Conservation (phyloP, 2,113 vertebrate genomes). For the Gymnocephalus cernua region DNA sequence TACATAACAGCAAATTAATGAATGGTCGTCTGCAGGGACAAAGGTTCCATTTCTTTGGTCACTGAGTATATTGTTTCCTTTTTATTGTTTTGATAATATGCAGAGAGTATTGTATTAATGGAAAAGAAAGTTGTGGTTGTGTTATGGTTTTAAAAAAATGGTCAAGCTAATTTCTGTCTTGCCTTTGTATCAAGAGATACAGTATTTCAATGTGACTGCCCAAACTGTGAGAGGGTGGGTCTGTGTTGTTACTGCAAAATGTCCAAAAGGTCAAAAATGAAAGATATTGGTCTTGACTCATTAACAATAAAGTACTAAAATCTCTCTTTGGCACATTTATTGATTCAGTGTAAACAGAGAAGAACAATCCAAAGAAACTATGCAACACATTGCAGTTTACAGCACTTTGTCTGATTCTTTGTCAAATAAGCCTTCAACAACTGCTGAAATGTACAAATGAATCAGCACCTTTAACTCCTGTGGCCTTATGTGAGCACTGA, state of each 20-base stretch:
- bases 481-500: neutral
- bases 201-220: conserved; percentile 49
- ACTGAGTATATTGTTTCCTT: conserved; percentile 1
- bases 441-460: neutral
- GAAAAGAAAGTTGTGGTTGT: neutral
- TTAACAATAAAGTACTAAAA: conserved; percentile 30
- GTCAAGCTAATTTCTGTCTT: conserved; percentile 45
- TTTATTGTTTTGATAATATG: neutral
- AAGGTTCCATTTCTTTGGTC: conserved; percentile 14
- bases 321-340: neutral
- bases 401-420: neutral
- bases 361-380: neutral
- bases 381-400: neutral
- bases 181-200: conserved; percentile 47
- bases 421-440: neutral
- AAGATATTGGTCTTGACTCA: conserved; percentile 40
- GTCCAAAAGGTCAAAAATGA: conserved; percentile 51
- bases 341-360: neutral
- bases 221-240: conserved; percentile 28
- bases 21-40: neutral
- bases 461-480: neutral
- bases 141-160: conserved; percentile 22
- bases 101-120: conserved; percentile 8
- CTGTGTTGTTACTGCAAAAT: conserved; percentile 55
- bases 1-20: neutral